Evolutionary conservation across 2,797 vertebrate genomes (phyloP).

Genomic region (Semotilus atromaculatus): DNA sequence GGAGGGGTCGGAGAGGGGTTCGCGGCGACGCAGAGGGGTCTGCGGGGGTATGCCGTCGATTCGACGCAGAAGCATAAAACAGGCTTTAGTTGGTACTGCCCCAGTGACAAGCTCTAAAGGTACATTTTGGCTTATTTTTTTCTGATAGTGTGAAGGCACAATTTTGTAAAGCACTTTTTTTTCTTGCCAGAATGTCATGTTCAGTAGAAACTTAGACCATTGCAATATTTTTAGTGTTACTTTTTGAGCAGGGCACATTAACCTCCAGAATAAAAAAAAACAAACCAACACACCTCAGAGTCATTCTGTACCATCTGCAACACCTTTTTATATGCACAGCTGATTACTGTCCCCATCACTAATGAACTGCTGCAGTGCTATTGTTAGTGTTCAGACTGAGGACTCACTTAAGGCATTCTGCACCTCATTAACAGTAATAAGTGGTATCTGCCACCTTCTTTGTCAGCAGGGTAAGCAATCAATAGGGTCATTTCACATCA

Average conservation of each 20-base stretch:
- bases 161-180: neutral
- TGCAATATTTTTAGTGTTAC: neutral
- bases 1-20: too few relatives aligned
- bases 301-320: conserved; percentile 31
- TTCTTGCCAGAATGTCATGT: neutral
- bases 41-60: too few relatives aligned
- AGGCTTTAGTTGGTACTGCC: too few relatives aligned
- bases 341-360: conserved; percentile 46
- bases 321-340: conserved; percentile 4
- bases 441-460: conserved; percentile 80
- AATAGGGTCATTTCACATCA: conserved; percentile 84
- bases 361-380: conserved; percentile 41
- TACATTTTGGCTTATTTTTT: neutral
- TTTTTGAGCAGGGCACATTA: neutral
- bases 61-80: too few relatives aligned
- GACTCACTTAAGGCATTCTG: conserved; percentile 77
- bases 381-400: conserved; percentile 54
- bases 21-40: too few relatives aligned
- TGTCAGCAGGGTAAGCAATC: conserved; percentile 83
- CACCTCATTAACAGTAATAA: conserved; percentile 84
- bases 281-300: neutral
- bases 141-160: too few relatives aligned
- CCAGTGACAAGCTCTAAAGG: neutral
- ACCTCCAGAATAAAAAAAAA: neutral
- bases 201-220: neutral